These are phyloP conservation scores for Lagopus muta DNA, from an alignment of 2,113 vertebrate species.

Conservation along the genomic window DNA sequence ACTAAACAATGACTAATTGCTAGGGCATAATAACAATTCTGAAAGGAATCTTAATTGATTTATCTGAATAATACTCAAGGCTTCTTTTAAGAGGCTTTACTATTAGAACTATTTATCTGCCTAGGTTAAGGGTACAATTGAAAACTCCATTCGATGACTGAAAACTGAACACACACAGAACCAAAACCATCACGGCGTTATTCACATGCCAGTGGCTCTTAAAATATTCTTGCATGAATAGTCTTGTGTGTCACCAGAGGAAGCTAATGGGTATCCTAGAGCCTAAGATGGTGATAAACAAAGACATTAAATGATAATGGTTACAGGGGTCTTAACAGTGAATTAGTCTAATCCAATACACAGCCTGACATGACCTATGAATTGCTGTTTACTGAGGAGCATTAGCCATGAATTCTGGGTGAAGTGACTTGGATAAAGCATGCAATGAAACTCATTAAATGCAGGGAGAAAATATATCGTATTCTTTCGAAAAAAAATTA, in stretches of 20 bases:
- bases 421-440: not conserved
- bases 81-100: slow-evolving; percentile 29
- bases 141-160: not conserved
- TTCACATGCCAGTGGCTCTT: not conserved
- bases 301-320: slow-evolving; percentile 48
- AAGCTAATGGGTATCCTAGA: slow-evolving; percentile 41
- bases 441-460: not conserved
- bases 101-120: slow-evolving; percentile 43
- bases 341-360: slow-evolving; percentile 26
- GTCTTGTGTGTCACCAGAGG: not conserved
- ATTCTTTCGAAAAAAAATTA: slow-evolving; percentile 23
- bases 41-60: slow-evolving; percentile 62
- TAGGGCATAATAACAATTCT: slow-evolving; percentile 32
- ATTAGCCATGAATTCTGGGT: not conserved
- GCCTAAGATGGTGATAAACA: slow-evolving; percentile 22
- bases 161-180: not conserved
- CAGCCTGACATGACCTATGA: not conserved
- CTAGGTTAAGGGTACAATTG: slow-evolving; percentile 13
- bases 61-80: slow-evolving; percentile 43
- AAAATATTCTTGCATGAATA: slow-evolving; percentile 20
- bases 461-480: not conserved
- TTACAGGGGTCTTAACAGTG: slow-evolving; percentile 4
- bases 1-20: slow-evolving; percentile 59
- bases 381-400: not conserved
- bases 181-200: not conserved